A percentile compares a stretch with the other conserved stretches of the same genome.
Evolutionary conservation across 2,113 vertebrate species (phyloP).

Genomic region (Sturnus vulgaris): DNA sequence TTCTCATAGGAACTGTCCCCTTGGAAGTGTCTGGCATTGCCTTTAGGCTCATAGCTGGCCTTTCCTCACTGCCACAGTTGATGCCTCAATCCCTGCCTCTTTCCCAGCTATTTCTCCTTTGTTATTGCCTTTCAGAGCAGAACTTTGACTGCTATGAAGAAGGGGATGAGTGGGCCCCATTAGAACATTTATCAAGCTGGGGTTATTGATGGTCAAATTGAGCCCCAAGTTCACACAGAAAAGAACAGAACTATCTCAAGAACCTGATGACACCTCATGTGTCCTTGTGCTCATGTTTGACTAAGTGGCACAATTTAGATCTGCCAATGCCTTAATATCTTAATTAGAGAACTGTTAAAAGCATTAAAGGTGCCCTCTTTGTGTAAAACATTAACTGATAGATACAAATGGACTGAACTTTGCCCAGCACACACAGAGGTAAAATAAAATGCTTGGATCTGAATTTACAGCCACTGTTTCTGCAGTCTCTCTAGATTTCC

Average conservation of each 20-base stretch:
- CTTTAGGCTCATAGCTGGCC: not conserved
- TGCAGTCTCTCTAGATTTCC: not conserved
- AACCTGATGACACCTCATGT: not conserved
- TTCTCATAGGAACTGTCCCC: not conserved
- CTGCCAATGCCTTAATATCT: conserved; percentile 9
- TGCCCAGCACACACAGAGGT: not conserved
- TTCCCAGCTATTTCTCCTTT: not conserved
- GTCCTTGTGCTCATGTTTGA: not conserved
- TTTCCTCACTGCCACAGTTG: not conserved
- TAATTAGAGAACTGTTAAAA: conserved; percentile 42
- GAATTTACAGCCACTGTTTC: not conserved
- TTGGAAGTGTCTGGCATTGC: not conserved
- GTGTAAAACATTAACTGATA: conserved; percentile 50
- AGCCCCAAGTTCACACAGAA: not conserved
- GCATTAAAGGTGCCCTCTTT: conserved; percentile 9
- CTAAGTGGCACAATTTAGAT: conserved; percentile 31
- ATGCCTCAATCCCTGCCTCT: not conserved
- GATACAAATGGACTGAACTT: not conserved
- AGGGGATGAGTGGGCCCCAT: rapidly evolving
- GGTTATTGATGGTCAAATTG: not conserved
- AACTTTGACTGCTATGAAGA: not conserved
- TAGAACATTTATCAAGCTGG: not conserved
- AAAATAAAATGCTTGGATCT: not conserved
- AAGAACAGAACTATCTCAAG: not conserved
- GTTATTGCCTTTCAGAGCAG: not conserved